phyloP scores from a whole-genome alignment of 2,797 vertebrate species.

The Onychomys leucogaster region DNA sequence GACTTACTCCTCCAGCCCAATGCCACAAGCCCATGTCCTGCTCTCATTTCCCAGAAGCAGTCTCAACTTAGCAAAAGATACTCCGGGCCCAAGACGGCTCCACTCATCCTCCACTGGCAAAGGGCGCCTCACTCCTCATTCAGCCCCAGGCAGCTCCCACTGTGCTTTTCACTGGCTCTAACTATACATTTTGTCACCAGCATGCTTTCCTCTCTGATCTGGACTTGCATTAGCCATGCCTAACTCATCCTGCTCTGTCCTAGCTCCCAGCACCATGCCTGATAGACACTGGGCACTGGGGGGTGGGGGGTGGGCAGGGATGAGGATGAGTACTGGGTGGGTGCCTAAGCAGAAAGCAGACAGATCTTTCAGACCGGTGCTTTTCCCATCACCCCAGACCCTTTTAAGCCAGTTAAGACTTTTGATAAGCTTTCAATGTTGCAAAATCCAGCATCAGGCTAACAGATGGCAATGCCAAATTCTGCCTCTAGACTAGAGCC shows the following conservation, averaged over 20 bases:
- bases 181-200: background rate
- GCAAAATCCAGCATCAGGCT: slow-evolving; percentile 38
- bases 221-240: background rate
- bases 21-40: background rate
- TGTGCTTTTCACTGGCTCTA: background rate
- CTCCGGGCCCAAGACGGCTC: background rate
- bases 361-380: background rate
- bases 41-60: background rate
- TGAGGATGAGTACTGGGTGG: background rate
- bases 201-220: background rate
- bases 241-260: background rate
- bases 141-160: background rate
- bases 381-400: background rate
- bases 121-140: background rate
- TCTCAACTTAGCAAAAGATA: background rate
- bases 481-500: slow-evolving; percentile 29
- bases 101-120: background rate
- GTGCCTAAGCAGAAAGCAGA: background rate
- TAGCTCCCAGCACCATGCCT: slow-evolving; percentile 7
- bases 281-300: background rate
- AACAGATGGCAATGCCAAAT: slow-evolving; percentile 59
- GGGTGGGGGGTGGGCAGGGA: too few species aligned
- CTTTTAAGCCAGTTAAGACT: slow-evolving; percentile 53
- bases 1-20: background rate
- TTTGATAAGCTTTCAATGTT: slow-evolving; percentile 46